These are phyloP conservation scores for Cataglyphis livida DNA, from an alignment of 2,888 invertebrate species.

Conservation along the genomic window DNA sequence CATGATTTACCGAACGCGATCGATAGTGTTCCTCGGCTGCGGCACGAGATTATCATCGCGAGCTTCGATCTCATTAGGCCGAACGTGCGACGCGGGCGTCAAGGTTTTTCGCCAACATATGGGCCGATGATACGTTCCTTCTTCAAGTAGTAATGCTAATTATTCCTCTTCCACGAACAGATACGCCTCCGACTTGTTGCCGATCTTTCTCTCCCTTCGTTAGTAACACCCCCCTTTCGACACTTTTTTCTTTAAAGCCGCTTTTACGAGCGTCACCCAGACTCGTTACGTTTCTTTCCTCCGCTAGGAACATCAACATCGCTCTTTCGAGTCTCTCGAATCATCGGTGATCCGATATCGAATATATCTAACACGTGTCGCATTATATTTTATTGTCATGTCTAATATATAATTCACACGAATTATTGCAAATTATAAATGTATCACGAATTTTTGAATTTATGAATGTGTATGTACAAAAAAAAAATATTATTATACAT, in stretches of 20 bases:
- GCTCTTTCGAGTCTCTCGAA: neutral
- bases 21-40: neutral
- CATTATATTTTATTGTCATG: neutral
- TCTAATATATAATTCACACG: neutral
- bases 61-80: conserved; percentile 46
- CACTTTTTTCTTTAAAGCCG: conserved; percentile 20
- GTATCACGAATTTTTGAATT: neutral
- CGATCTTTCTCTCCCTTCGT: conserved; percentile 25
- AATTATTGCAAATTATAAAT: conserved; percentile 16
- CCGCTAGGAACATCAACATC: neutral
- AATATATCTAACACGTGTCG: neutral
- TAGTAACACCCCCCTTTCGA: conserved; percentile 31
- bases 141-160: conserved; percentile 50
- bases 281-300: neutral
- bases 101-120: conserved; percentile 57
- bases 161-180: conserved; percentile 45
- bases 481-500: neutral
- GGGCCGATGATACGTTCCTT: conserved; percentile 44
- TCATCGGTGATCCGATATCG: neutral
- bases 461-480: neutral
- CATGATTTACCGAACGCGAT: conserved; percentile 35
- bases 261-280: conserved; percentile 8
- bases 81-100: conserved; percentile 47
- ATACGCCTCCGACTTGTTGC: conserved; percentile 42
- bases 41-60: conserved; percentile 54